Evolutionary conservation across 2,113 vertebrate genomes (phyloP).

Genomic region (Tapirus terrestris): DNA sequence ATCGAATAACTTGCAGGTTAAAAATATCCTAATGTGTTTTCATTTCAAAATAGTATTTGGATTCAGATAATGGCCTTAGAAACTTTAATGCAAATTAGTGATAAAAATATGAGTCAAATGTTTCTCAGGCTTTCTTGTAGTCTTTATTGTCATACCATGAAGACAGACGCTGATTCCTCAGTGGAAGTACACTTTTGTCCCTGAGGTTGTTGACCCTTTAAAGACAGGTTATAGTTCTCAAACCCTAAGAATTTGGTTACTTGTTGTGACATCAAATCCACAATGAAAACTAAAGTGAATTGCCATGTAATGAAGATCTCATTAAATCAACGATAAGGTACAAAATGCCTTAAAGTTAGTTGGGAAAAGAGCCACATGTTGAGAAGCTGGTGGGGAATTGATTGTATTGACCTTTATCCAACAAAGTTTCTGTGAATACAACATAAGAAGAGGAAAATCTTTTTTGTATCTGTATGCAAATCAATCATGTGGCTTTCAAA

Average conservation of each 20-base stretch:
- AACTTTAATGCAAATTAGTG: conserved; percentile 27
- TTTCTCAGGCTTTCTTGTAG: background rate
- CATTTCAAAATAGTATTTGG: conserved; percentile 30
- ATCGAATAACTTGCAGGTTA: conserved; percentile 27
- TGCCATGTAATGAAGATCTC: background rate
- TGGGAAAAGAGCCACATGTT: background rate
- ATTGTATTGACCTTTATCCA: conserved; percentile 58
- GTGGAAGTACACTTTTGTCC: background rate
- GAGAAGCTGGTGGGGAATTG: conserved; percentile 16
- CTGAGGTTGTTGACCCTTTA: background rate
- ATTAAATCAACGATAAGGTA: background rate
- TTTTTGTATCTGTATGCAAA: conserved; percentile 21
- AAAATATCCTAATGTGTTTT: conserved; percentile 51
- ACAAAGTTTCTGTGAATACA: background rate
- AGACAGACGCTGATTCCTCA: background rate
- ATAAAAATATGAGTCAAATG: conserved; percentile 31
- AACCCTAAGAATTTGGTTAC: background rate
- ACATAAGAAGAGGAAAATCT: background rate
- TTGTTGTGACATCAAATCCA: background rate
- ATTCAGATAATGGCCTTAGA: conserved; percentile 36
- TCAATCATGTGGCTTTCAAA: background rate
- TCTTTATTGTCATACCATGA: conserved; percentile 3
- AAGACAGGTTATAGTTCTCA: background rate
- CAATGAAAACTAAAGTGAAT: conserved; percentile 5
- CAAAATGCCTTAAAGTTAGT: conserved; percentile 12